Conservation (phyloP, 1,140 invertebrate genomes). For the Eriosoma lanigerum region DNA sequence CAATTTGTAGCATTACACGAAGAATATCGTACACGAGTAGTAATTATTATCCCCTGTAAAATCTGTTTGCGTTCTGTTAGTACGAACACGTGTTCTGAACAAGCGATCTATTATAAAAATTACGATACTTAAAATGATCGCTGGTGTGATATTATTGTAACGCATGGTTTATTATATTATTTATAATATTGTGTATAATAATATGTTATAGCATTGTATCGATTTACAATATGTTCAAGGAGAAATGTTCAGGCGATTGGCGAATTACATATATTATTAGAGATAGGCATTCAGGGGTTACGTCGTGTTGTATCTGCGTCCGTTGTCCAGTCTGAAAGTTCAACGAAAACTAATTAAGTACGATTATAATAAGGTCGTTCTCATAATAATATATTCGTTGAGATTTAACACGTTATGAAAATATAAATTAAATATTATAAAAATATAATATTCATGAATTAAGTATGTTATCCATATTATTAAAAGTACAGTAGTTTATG, state of each 20-base stretch:
- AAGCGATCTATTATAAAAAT: not conserved
- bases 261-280: slow-evolving; percentile 1
- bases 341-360: slow-evolving; percentile 16
- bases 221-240: slow-evolving; percentile 12
- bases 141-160: not conserved
- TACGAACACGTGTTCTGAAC: not conserved
- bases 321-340: not conserved
- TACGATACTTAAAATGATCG: not conserved
- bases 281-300: slow-evolving; percentile 1
- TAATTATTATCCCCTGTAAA: not conserved
- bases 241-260: slow-evolving; percentile 4
- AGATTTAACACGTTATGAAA: too few relatives aligned
- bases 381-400: not conserved
- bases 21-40: not conserved
- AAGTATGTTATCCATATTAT: too few relatives aligned
- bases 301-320: not conserved
- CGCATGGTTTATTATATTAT: not conserved
- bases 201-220: not conserved
- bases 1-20: not conserved
- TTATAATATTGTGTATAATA: not conserved
- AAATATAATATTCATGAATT: too few relatives aligned
- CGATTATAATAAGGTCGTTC: slow-evolving; percentile 15
- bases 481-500: too few relatives aligned
- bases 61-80: not conserved
- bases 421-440: too few relatives aligned